Evolutionary conservation across 1,140 invertebrate species (phyloP), one percentile per base, ranked within the genome.

Genomic region (Adoxophyes honmai): DNA sequence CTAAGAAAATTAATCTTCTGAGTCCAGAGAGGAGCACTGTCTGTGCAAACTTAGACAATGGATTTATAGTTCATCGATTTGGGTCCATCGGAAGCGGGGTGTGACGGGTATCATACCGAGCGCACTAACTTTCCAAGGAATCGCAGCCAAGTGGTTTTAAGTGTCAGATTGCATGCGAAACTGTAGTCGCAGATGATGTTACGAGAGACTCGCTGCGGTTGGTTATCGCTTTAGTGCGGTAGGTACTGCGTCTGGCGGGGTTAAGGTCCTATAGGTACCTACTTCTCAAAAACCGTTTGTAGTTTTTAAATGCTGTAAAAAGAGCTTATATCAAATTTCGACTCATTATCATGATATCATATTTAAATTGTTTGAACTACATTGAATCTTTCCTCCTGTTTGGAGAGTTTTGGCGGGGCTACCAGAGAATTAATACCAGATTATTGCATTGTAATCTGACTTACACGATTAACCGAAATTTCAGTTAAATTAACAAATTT

Each of bases 1-100:
- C 83, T 88, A 86, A 88, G 86, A 88, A 88, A 86, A 88, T 88
- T 88, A 88, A 88, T 88, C 83, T 88, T 84, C 81, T 60, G 70
- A 86, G 83, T 84, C 81, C 78, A 84, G 83, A 68, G 70, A 78
- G 80, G 66, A 78, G 78, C 75, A 74, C 69, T 79, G 81, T 78
- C 82, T 86, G 77, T 80, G 77, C 79, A 81, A 88, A 85, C 83
- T 86, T 83, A 78, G 80, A 86, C 83, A 86, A 86, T 84, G 78
- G 82, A 83, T 86, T 84, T 84, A 84, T 83, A 81, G 79, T 86
- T 84, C 81, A 88, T 86, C 81, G 81, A 84, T 86, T 86, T 84
- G 60, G 75, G 77, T 65, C 75, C 75, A 83, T 85, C 70, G 78
- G 75, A 70, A 72, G 77, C 65, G 62, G 66, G 68, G 62, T 72